Percentiles rank a stretch among this genome's conserved stretches.
phyloP scores from a whole-genome alignment of 2,888 invertebrate species.

The Drosophila monieri region DNA sequence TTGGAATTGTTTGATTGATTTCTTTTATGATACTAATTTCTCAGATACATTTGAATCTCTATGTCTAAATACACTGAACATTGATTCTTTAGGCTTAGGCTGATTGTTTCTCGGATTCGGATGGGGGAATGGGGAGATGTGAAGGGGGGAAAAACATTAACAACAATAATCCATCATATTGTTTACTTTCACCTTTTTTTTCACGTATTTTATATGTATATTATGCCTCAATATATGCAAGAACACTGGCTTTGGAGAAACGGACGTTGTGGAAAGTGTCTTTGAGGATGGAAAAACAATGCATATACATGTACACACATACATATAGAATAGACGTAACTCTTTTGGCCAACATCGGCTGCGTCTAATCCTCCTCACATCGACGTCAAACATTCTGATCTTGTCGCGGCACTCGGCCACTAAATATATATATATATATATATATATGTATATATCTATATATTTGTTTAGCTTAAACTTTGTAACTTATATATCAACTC shows the following conservation, averaged over 20 bases:
- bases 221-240: slow-evolving; percentile 43
- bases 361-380: slow-evolving; percentile 62
- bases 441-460: slow-evolving; percentile 37
- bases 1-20: slow-evolving; percentile 15
- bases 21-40: slow-evolving; percentile 14
- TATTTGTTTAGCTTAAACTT: slow-evolving; percentile 64
- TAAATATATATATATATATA: slow-evolving; percentile 8
- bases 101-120: slow-evolving; percentile 33
- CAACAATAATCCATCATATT: slow-evolving; percentile 77
- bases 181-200: slow-evolving; percentile 82
- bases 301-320: slow-evolving; percentile 29
- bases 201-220: slow-evolving; percentile 48
- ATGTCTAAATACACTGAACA: slow-evolving; percentile 35
- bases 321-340: slow-evolving; percentile 35
- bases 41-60: slow-evolving; percentile 34
- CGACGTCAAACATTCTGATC: slow-evolving; percentile 47
- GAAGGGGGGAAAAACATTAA: slow-evolving; percentile 51
- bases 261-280: not conserved
- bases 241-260: slow-evolving; percentile 17
- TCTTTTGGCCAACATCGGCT: slow-evolving; percentile 61
- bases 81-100: slow-evolving; percentile 17
- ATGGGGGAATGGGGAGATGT: not conserved
- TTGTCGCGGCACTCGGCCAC: slow-evolving; percentile 35
- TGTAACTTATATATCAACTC: slow-evolving; percentile 71
- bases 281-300: slow-evolving; percentile 7